Percentiles rank a stretch among this genome's conserved stretches.
These are phyloP conservation scores for Amitus sp. DNA, from an alignment of 2,888 invertebrate genomes.

Conservation along the genomic window DNA sequence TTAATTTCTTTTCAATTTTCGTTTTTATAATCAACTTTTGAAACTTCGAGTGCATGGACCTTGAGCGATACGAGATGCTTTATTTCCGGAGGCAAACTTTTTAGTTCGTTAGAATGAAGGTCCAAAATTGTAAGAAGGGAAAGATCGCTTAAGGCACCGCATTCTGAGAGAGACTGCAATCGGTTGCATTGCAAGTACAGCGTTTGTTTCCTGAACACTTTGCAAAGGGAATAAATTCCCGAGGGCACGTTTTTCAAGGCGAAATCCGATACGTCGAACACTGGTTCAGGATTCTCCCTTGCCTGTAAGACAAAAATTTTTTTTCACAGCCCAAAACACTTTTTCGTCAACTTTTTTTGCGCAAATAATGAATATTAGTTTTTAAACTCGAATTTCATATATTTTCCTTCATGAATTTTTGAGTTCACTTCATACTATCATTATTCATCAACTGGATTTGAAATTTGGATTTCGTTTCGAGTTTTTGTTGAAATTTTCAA, in stretches of 20 bases:
- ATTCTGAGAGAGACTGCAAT: slow-evolving; percentile 75
- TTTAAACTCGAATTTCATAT: too few species aligned
- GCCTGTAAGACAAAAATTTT: slow-evolving; percentile 66
- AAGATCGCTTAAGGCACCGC: slow-evolving; percentile 79
- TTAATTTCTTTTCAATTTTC: too few species aligned
- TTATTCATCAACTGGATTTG: too few species aligned
- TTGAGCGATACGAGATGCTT: slow-evolving; percentile 74
- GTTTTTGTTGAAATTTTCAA: too few species aligned
- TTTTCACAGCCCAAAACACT: too few species aligned
- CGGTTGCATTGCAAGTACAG: slow-evolving; percentile 75
- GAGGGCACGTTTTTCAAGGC: slow-evolving; percentile 78
- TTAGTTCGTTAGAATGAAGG: slow-evolving; percentile 75
- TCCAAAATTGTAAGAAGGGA: slow-evolving; percentile 74
- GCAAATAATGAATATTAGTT: too few species aligned
- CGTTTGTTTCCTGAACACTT: slow-evolving; percentile 82
- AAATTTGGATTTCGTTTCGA: too few species aligned
- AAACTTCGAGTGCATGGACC: slow-evolving; percentile 60
- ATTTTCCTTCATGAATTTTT: too few species aligned
- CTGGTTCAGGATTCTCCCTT: slow-evolving; percentile 82
- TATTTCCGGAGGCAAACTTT: slow-evolving; percentile 73
- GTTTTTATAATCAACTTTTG: too few species aligned
- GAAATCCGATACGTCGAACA: slow-evolving; percentile 84
- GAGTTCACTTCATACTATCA: too few species aligned
- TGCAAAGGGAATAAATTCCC: slow-evolving; percentile 82
- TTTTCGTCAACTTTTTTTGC: too few species aligned